Percentiles rank a stretch among this genome's conserved stretches.
phyloP scores from a whole-genome alignment of 2,113 vertebrate species.

The Ictalurus punctatus region DNA sequence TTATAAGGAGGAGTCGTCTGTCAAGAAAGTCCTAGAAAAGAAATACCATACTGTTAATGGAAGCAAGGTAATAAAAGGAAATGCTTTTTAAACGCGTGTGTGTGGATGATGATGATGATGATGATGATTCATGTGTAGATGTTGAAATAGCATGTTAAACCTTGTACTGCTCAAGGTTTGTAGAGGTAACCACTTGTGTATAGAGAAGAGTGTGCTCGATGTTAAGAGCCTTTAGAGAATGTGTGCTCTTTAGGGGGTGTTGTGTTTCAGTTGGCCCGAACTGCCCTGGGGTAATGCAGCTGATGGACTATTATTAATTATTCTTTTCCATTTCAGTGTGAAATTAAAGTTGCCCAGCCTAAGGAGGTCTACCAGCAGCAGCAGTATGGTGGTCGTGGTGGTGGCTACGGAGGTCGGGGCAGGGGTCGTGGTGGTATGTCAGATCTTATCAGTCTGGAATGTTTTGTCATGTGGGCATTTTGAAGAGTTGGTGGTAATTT shows the following conservation, averaged over 20 bases:
- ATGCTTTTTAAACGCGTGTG: neutral
- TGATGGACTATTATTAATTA: constrained; percentile 30
- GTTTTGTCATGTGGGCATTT: neutral
- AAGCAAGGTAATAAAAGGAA: constrained; percentile 83
- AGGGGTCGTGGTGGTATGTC: constrained; percentile 83
- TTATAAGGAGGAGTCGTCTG: constrained; percentile 92
- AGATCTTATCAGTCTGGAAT: neutral
- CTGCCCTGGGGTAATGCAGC: neutral
- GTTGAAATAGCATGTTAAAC: neutral
- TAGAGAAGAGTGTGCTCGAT: neutral
- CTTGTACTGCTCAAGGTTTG: neutral
- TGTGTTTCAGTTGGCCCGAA: neutral
- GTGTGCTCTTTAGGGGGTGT: neutral
- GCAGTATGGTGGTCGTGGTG: constrained; percentile 86
- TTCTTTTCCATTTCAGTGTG: constrained; percentile 80
- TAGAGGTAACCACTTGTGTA: neutral
- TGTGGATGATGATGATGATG: no score
- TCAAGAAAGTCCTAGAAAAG: constrained; percentile 95
- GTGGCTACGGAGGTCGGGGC: constrained; percentile 71
- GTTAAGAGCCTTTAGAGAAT: neutral
- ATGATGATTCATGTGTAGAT: neutral
- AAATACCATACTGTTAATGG: constrained; percentile 94
- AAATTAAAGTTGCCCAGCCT: constrained; percentile 97
- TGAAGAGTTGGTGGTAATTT: neutral
- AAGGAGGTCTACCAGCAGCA: constrained; percentile 99